phyloP scores from a whole-genome alignment of 2,113 vertebrate genomes.

The Prunella fulvescens region DNA sequence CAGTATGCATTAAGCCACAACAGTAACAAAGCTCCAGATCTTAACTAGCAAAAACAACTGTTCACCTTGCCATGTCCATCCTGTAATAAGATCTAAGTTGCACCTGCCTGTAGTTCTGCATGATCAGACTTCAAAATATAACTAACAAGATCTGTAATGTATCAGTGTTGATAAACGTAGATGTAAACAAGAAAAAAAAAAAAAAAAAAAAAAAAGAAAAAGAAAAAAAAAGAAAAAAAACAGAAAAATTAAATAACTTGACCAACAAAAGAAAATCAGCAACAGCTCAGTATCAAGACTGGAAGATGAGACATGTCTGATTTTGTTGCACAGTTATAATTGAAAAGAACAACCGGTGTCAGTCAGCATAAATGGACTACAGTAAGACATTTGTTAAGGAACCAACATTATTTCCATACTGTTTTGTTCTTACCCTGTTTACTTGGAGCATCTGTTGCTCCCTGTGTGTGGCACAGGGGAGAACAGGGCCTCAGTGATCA shows the following conservation, averaged over 20 bases:
- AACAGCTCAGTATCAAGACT: slow-evolving; percentile 13
- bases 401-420: neutral
- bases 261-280: slow-evolving; percentile 39
- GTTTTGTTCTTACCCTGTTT: slow-evolving; percentile 14
- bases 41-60: slow-evolving; percentile 53
- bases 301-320: slow-evolving; percentile 24
- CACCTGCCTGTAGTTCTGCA: slow-evolving; percentile 87
- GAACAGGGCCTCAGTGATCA: neutral
- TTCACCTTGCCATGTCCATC: slow-evolving; percentile 84
- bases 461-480: neutral
- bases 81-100: slow-evolving; percentile 75
- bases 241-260: neutral
- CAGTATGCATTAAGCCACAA: slow-evolving; percentile 82
- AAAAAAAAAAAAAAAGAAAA: neutral
- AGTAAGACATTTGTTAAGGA: slow-evolving; percentile 36
- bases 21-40: slow-evolving; percentile 46
- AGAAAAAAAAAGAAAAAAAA: neutral
- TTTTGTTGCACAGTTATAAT: slow-evolving; percentile 23
- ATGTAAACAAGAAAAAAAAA: neutral
- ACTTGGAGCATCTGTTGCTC: neutral
- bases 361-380: slow-evolving; percentile 21
- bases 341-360: neutral
- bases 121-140: slow-evolving; percentile 76
- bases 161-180: slow-evolving; percentile 61
- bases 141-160: slow-evolving; percentile 58